Base-by-base conservation (phyloP, 2,888 invertebrate species). In the Alloplasta piceator region DNA sequence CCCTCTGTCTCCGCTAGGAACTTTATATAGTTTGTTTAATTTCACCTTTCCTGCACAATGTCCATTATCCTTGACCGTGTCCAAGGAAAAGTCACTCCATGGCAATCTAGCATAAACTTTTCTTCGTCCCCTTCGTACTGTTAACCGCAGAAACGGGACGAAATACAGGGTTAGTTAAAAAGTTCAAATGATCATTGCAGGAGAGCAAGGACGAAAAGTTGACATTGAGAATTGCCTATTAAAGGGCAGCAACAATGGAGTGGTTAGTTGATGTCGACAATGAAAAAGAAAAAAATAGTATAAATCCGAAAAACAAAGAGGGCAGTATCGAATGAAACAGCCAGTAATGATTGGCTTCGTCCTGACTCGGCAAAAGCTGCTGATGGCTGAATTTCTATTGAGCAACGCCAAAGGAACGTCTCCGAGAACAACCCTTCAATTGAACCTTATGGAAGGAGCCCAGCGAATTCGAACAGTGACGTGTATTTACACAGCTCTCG, bases 201-300 rank as follows among this genome's bases (percentile, higher is more conserved):
- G 61, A 5, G 16, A 41, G 16, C 5, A 41, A 16, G 39, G 48
- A 39, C 5, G 50, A 9, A 7, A 61, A 50, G 39, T 39, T 61
- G 26, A 43, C 38, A 61, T 61, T 72, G 12, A 14, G 50, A 60
- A 50, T 61, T 48, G 41, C 39, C 50, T 50, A 50, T 66, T 61
- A 52, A 6, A 10, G 50, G 38, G 39, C 50, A 7, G 16, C 14
- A 66, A n/a, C 74, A 7, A 16, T 58, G 64, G 48, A 26, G 66
- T 67, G 12, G 67, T 60, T 75, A 60, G 66, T 56, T 26, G 26
- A 26, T 26, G 9, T 43, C 41, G 61, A 55, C 38, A 39, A 55
- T 38, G 55, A 55, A 63, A 39, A 14, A 36, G 63, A 56, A 73
- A 38, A 14, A 26, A 43, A 43, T 6, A 43, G 43, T 43, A 9